Base-by-base conservation (phyloP, 2,797 vertebrate species). In the Paratrypauchen microcephalus region DNA sequence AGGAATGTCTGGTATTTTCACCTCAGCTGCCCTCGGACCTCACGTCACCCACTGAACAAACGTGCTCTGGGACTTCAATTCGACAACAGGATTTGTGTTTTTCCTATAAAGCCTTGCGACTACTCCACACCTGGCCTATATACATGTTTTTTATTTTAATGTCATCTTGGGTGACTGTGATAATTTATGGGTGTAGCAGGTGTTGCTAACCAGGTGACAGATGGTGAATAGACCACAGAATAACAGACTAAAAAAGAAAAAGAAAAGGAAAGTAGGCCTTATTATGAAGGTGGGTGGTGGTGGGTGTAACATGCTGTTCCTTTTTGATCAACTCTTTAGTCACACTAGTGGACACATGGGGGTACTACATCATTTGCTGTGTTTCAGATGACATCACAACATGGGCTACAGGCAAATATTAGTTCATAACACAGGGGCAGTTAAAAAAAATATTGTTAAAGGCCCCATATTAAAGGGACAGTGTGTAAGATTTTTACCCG, bases 1-100 rank as follows among this genome's bases (percentile, higher is more conserved):
- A 48, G 5, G 61, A 47, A 64, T 64, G 61, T 47, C 16, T 47
- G 61, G 41, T 47, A 63, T 64, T 64, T 48, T 64, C 23, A 63
- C 61, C 61, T 63, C 39, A 21, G 13, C 15, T 47, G 39, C 61
- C 41, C 61, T 41, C 41, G 61, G n/a, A 24, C 36, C 71, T 56
- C 21, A 63, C 39, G 18, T 64, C 24, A 73, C 60, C 50, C 56
- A 21, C 41, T 45, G 18, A 63, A 63, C 60, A 21, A 13, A 57
- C 32, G 16, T 3, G 12, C 30, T 16, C 58, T 8, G 7, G 36
- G 36, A 62, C 45, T 63, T 63, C 21, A 45, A 1, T 45, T 23
- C 11, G 15, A 45, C 21, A 45, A 45, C 36, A 45, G 32, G 58
- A 60, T 61, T 36, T 61, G 19, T 39, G 59, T 61, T 19, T 61